phyloP scores from a whole-genome alignment of 2,888 invertebrate genomes.

The Phyllotreta striolata region DNA sequence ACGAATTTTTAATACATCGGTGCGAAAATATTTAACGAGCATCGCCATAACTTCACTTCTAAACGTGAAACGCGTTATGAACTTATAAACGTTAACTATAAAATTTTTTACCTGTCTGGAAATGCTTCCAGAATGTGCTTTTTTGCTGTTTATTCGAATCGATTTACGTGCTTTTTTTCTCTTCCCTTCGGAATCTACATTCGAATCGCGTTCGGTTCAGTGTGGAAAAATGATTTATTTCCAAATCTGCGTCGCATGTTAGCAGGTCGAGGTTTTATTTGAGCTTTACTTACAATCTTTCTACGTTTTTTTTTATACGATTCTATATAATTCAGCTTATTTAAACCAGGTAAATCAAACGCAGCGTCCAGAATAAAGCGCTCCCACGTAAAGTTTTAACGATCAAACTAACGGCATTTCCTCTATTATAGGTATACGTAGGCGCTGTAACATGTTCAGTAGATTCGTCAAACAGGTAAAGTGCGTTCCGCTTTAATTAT shows the following conservation, averaged over 20 bases:
- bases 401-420: too few species aligned
- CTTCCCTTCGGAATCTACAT: conserved; percentile 8
- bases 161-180: conserved; percentile 6
- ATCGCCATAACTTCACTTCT: background rate
- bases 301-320: too few species aligned
- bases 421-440: too few species aligned
- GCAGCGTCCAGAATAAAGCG: too few species aligned
- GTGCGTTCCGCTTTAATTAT: too few species aligned
- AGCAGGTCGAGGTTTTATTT: background rate
- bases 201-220: conserved; percentile 5
- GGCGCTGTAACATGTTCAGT: too few species aligned
- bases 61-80: conserved; percentile 1
- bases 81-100: conserved; percentile 4
- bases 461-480: too few species aligned
- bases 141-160: conserved; percentile 12
- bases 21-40: conserved; percentile 14
- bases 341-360: too few species aligned
- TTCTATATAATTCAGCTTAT: too few species aligned
- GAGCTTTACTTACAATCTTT: too few species aligned
- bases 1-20: conserved; percentile 1
- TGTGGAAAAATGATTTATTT: conserved; percentile 5
- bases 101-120: conserved; percentile 18
- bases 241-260: conserved; percentile 16
- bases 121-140: conserved; percentile 2
- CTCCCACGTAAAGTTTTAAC: too few species aligned